Evolutionary conservation across 2,888 invertebrate genomes (phyloP), one percentile per base, ranked within the genome.

Genomic region (Pterostichus madidus): DNA sequence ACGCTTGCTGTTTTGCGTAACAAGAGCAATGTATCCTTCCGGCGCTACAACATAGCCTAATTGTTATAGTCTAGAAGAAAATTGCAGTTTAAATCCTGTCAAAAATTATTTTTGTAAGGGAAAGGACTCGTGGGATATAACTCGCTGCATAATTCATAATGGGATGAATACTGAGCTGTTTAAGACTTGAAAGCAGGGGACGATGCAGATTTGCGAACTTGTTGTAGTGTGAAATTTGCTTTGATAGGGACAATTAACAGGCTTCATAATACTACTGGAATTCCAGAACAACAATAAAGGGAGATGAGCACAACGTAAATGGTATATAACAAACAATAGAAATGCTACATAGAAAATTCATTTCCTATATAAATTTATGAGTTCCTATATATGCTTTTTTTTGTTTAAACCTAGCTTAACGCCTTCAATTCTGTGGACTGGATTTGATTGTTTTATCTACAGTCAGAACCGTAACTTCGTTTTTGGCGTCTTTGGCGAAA

Each of bases 131-230:
- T 64, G 64, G 39, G 35, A 31, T 32, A 64, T 64, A 64, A 64
- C 15, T 71, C 17, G 10, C 68, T 71, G 68, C 68, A 44, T 71
- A 64, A 71, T 71, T 71, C 68, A 71, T 71, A 71, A 71, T 71
- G 68, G 68, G 44, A 71, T 44, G 68, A 71, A 71, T 71, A 71
- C 68, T 71, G 13, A 71, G 44, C 31, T 71, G 68, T 71, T 71
- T 71, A 71, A 71, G 68, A 44, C 44, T 71, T 71, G 24, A 39
- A 71, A 71, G 39, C 44, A 24, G 39, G 39, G 44, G 13, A 17
- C 39, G 39, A 8, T 39, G 8, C 39, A 8, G 39, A 39, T 39
- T 39, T 39, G 8, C 2, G 44, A 11, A 71, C 44, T 44, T 71
- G 44, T 44, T 71, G 39, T 44, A 44, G 44, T 71, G 68, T 44